phyloP scores from a whole-genome alignment of 2,797 vertebrate species.

The Odontamblyopus rebecca region DNA sequence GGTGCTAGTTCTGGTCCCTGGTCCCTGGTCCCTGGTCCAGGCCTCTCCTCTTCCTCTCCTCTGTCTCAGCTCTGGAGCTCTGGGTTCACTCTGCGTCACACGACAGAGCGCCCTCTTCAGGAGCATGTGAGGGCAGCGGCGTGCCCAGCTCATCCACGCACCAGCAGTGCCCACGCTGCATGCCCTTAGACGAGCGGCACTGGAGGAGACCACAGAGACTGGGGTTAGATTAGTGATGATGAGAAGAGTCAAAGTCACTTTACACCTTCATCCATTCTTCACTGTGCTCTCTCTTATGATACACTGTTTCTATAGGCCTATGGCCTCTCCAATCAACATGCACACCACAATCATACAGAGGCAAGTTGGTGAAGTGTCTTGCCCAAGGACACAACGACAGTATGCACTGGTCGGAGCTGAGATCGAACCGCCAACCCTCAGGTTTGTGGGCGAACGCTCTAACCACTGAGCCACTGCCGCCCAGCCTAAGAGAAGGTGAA shows the following conservation, averaged over 20 bases:
- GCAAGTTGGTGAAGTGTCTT: not conserved
- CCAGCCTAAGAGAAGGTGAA: not conserved
- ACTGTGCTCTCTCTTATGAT: too few species aligned
- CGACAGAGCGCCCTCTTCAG: slow-evolving; percentile 73
- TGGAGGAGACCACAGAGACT: slow-evolving; percentile 50
- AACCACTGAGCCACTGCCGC: not conserved
- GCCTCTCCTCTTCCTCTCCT: slow-evolving; percentile 37
- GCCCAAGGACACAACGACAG: slow-evolving; percentile 40
- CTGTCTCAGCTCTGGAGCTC: slow-evolving; percentile 69
- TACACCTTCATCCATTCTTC: too few species aligned
- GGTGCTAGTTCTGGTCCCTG: slow-evolving; percentile 74
- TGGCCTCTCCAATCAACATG: too few species aligned
- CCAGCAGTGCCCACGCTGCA: slow-evolving; percentile 90
- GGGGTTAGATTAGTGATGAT: slow-evolving; percentile 2
- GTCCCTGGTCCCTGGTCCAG: slow-evolving; percentile 69
- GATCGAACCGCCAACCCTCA: not conserved
- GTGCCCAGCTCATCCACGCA: slow-evolving; percentile 87
- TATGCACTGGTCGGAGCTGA: slow-evolving; percentile 20
- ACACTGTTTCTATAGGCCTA: too few species aligned
- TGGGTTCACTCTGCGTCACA: slow-evolving; percentile 80
- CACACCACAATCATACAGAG: not conserved
- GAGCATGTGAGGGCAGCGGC: slow-evolving; percentile 63
- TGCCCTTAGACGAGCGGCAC: slow-evolving; percentile 90
- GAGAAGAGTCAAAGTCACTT: too few species aligned
- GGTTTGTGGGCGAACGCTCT: not conserved